Base-by-base conservation (phyloP, 2,797 vertebrate species). In the Tragelaphus oryx region DNA sequence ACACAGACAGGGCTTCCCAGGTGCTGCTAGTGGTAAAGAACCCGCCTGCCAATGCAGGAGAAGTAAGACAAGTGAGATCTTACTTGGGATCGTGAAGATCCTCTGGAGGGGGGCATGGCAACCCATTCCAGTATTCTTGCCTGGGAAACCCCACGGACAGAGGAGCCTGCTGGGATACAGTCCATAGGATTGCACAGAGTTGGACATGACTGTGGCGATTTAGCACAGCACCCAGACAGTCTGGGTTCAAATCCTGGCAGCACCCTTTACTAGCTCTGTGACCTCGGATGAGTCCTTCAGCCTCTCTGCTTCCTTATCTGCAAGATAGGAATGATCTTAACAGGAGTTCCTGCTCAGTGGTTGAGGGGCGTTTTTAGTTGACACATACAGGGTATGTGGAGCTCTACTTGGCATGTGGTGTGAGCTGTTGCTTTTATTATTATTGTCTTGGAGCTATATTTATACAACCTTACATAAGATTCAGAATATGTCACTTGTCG, bases 381-480 rank as follows among this genome's bases (percentile, higher is more conserved):
- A 37, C 37, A 7, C 1, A 22, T 54, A 30, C 30, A 14, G 41
- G 14, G 91, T 12, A 44, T 85, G 55, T 52, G 59, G 55, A 65
- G 48, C 76, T 18, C 8, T 37, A 86, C 54, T 76, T 20, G 93
- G 74, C 86, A 20, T 30, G 55, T 62, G 93, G 74, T 28, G 11
- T 60, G 44, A 52, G 85, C 50, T 71, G 13, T 46, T n/a, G 22
- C 52, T 74, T 90, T 87, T 86, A 62, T 92, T 90, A 83, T 87
- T 94, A 80, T 82, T 95, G 83, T 60, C 80, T 93, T 50, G 46
- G 89, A 91, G 91, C 37, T 74, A 13, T 87, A 71, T 85, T 96
- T 92, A 85, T 26, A 87, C 81, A 93, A 90, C 14, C 87, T 92
- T 91, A 59, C 26, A 8, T 92, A 81, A 95, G 52, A 85, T 11